Evolutionary conservation across 2,113 vertebrate genomes (phyloP).

Genomic region (Scophthalmus maximus): DNA sequence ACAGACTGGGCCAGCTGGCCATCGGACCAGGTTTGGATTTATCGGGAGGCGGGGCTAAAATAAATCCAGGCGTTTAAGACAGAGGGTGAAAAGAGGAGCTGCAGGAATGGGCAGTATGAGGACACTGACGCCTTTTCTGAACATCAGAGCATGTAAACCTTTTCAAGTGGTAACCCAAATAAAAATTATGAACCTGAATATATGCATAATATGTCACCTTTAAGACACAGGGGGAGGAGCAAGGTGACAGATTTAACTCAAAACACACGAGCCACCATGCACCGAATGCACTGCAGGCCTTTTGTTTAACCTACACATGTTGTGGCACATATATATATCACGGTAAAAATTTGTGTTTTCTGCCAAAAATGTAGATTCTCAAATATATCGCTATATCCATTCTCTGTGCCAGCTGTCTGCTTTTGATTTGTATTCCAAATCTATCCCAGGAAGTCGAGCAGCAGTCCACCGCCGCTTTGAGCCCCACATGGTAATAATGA

Average conservation of each 20-base stretch:
- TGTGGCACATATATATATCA: not conserved
- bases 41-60: too few relatives aligned
- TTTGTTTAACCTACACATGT: not conserved
- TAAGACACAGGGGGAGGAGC: conserved; percentile 5
- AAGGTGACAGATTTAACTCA: conserved; percentile 17
- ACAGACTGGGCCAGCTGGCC: too few relatives aligned
- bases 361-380: not conserved
- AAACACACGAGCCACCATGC: not conserved
- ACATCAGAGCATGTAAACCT: too few relatives aligned
- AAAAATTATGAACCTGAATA: too few relatives aligned
- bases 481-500: conserved; percentile 73
- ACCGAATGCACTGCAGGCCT: not conserved
- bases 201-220: not conserved
- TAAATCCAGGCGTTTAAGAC: too few relatives aligned
- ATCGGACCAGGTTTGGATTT: too few relatives aligned
- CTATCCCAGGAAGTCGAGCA: conserved; percentile 58
- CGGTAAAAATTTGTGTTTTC: not conserved
- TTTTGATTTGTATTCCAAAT: conserved; percentile 54
- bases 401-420: not conserved
- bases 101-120: too few relatives aligned
- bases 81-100: too few relatives aligned
- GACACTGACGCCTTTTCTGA: too few relatives aligned
- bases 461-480: conserved; percentile 42
- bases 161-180: too few relatives aligned
- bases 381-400: conserved; percentile 2